Evolutionary conservation across 23 tunicate genomes (phyloP).

Genomic region (Clavelina lepadiformis): DNA sequence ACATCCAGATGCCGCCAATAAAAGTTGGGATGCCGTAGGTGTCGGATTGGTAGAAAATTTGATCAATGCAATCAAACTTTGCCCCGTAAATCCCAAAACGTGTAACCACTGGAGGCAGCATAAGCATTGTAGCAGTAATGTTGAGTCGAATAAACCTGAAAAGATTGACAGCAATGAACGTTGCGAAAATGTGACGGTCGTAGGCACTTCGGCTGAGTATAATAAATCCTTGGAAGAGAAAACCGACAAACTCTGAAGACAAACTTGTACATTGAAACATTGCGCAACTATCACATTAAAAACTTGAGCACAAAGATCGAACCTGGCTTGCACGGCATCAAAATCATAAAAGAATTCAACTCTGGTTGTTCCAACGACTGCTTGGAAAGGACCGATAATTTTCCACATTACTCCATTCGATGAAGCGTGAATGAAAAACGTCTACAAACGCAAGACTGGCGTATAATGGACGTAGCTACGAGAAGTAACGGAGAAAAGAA

Average conservation of each 20-base stretch:
- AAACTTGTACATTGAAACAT: too few species aligned
- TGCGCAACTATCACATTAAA: background rate
- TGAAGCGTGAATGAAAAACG: constrained; percentile 42
- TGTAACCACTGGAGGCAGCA: constrained; percentile 46
- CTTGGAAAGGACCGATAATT: constrained; percentile 56
- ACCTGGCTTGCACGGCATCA: constrained; percentile 61
- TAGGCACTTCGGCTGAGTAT: too few species aligned
- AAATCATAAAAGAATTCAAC: constrained; percentile 64
- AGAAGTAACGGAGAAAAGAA: too few species aligned
- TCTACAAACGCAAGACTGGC: constrained; percentile 50
- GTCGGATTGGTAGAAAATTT: background rate
- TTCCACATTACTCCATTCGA: constrained; percentile 33
- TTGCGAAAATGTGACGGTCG: too few species aligned
- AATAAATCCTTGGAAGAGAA: too few species aligned
- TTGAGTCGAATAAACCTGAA: constrained; percentile 46
- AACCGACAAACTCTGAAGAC: too few species aligned
- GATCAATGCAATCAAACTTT: constrained; percentile 32
- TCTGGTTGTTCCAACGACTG: constrained; percentile 17
- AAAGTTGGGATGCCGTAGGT: constrained; percentile 37
- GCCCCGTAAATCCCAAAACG: constrained; percentile 68
- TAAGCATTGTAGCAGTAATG: constrained; percentile 54
- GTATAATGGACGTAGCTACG: background rate
- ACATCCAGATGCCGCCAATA: background rate
- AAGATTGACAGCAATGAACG: background rate
- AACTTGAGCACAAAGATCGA: background rate